These are phyloP conservation scores for Parotia lawesii DNA, from an alignment of 2,113 vertebrate species.

Conservation along the genomic window DNA sequence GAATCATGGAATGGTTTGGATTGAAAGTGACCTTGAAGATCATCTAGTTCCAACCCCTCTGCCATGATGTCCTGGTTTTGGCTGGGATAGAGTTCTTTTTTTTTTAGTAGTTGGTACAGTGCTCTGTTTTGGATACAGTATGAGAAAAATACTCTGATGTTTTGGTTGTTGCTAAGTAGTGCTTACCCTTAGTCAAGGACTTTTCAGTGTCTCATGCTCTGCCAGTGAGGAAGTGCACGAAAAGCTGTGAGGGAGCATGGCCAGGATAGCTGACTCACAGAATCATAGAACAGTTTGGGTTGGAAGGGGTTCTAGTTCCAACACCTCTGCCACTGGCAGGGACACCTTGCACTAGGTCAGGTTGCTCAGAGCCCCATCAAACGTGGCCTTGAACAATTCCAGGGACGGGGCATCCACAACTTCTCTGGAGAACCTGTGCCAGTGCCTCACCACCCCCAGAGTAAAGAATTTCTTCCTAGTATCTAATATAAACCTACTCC, in stretches of 20 bases:
- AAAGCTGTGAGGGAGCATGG: not conserved
- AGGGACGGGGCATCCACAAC: not conserved
- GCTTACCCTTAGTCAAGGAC: constrained; percentile 10
- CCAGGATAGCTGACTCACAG: not conserved
- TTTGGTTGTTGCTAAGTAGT: constrained; percentile 7
- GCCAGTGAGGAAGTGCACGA: not conserved
- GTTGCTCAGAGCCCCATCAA: not conserved
- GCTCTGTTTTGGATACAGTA: constrained; percentile 10
- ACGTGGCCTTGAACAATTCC: not conserved
- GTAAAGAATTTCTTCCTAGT: not conserved
- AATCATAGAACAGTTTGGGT: not conserved
- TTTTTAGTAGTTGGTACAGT: not conserved
- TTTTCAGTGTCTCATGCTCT: not conserved
- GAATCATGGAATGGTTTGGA: not conserved
- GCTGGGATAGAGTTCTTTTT: not conserved
- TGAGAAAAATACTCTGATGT: not conserved
- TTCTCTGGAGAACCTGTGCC: not conserved
- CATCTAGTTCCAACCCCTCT: not conserved
- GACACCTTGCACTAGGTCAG: not conserved
- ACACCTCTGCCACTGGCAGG: not conserved
- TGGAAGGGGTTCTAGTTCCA: not conserved
- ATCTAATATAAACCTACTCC: not conserved
- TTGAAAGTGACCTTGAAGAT: not conserved
- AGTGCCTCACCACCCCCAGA: not conserved
- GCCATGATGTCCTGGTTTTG: not conserved